Evolutionary conservation across 1,140 invertebrate species (phyloP).

Genomic region (Melipona quadrifasciata): DNA sequence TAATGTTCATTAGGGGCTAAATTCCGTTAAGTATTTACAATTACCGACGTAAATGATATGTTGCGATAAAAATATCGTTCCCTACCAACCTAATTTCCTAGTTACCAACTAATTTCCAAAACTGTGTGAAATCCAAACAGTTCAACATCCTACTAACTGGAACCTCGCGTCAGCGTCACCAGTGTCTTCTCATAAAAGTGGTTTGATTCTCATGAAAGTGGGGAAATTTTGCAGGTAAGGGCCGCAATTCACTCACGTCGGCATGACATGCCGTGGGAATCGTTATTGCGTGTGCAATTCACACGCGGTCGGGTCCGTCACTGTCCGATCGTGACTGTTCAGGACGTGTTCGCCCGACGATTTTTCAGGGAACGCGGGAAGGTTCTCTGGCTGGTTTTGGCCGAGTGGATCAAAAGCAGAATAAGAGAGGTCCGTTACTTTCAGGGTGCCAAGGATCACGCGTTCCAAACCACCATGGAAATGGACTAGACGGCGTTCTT

Average conservation of each 20-base stretch:
- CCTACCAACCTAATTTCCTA: no score
- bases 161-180: no score
- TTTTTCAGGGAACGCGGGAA: constrained; percentile 60
- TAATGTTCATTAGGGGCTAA: no score
- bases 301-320: constrained; percentile 39
- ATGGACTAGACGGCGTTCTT: background rate
- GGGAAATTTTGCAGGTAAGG: constrained; percentile 43
- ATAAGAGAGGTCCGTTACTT: constrained; percentile 52
- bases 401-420: constrained; percentile 58
- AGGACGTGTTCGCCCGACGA: constrained; percentile 45
- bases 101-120: no score
- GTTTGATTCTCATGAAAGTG: background rate
- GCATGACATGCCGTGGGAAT: constrained; percentile 67
- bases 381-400: constrained; percentile 59
- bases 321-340: constrained; percentile 58
- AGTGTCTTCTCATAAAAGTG: no score
- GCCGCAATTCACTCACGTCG: constrained; percentile 55
- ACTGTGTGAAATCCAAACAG: no score
- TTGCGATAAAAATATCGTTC: no score
- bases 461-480: constrained; percentile 13
- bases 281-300: constrained; percentile 53
- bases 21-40: background rate
- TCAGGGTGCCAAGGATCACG: constrained; percentile 32
- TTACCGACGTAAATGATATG: no score
- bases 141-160: no score